phyloP scores from a whole-genome alignment of 2,797 vertebrate species.

The Anas flavirostris region DNA sequence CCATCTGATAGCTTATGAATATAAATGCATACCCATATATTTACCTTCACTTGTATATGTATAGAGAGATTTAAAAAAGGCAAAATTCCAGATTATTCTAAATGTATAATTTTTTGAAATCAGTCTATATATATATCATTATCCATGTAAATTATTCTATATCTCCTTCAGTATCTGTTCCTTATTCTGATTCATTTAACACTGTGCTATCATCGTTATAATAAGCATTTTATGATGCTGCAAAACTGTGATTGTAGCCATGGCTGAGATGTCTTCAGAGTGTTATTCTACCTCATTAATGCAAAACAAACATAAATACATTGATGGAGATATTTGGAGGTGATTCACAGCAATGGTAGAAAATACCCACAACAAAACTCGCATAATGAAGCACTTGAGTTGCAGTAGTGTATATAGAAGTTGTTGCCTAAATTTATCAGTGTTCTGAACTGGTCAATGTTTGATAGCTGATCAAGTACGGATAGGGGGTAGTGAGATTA shows the following conservation, averaged over 20 bases:
- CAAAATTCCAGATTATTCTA: neutral
- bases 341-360: neutral
- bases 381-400: neutral
- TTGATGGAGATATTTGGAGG: neutral
- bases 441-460: neutral
- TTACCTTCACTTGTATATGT: neutral
- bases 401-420: neutral
- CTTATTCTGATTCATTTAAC: neutral
- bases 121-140: neutral
- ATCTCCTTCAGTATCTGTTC: neutral
- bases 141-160: neutral
- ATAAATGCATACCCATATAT: neutral
- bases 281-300: neutral
- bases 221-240: neutral
- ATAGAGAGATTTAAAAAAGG: neutral
- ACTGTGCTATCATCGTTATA: neutral
- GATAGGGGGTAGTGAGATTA: rapidly evolving
- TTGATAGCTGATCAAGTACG: neutral
- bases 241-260: neutral
- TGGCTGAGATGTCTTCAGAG: neutral
- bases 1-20: neutral
- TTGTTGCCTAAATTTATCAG: neutral
- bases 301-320: neutral
- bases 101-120: neutral
- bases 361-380: too few relatives aligned